Base-by-base conservation (phyloP, 1,140 invertebrate genomes). In the Diplogasteroides magnus region DNA sequence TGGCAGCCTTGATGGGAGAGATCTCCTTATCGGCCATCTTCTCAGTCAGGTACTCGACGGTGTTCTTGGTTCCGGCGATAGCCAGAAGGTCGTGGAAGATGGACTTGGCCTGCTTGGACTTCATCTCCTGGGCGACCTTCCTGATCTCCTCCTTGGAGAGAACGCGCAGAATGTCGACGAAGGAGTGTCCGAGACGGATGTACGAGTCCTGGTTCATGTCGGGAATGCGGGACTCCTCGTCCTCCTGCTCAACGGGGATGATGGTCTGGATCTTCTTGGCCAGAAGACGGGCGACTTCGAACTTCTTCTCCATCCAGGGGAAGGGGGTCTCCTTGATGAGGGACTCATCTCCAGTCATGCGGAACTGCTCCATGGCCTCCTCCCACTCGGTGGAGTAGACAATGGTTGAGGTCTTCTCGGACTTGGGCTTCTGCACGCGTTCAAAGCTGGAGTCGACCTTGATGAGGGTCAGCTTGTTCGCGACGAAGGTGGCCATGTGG, bases 51-150 rank as follows among this genome's bases (percentile, higher is more conserved):
- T 69, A 48, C 32, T 68, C 56, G 56, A 79, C 67, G 57, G 75
- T 74, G 69, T 80, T 80, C n/a, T 62, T 69, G 55, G 78, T 78
- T 61, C 76, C 78, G 63, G 76, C 71, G 15, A 74, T 71, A 14
- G 76, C 78, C 19, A 81, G 64, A 25, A 71, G 25, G 29, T 58
- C 56, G 31, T 71, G 72, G 29, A 73, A 55, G 62, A 76, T 75
- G 26, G 28, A 62, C n/a, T 63, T 61, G 56, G 61, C 31, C 27
- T 71, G 63, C 55, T 71, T 28, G 23, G 66, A 65, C 62, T 76
- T 71, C 31, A 58, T 67, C 60, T 70, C 61, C 28, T 56, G 25
- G 25, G 66, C 55, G 66, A 66, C 63, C 31, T 68, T 57, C 58
- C 55, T 32, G 64, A 66, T 15, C 29, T 78, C 73, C 28, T 64